Percentiles rank a stretch among this genome's conserved stretches.
phyloP scores from a whole-genome alignment of 1,140 invertebrate genomes.

The Helicoverpa armigera region DNA sequence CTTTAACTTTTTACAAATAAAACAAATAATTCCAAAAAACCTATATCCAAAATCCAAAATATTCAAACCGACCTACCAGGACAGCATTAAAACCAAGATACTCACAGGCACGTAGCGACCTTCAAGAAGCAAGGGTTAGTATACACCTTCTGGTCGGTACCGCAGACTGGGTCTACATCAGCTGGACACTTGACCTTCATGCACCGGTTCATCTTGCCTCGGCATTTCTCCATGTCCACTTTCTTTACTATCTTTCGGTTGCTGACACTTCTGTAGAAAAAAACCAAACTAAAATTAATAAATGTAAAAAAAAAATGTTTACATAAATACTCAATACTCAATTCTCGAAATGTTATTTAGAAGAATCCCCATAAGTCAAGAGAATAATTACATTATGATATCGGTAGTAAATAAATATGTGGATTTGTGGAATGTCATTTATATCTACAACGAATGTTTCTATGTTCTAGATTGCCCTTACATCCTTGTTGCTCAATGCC shows the following conservation, averaged over 20 bases:
- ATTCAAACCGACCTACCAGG: neutral
- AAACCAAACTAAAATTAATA: no score
- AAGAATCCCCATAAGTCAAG: no score
- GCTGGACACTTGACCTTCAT: constrained; percentile 89
- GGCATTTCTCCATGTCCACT: constrained; percentile 93
- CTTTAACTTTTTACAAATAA: no score
- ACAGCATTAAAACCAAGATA: constrained; percentile 51
- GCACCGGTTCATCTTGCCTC: constrained; percentile 90
- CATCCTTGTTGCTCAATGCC: constrained; percentile 7
- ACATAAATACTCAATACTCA: no score
- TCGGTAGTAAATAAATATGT: no score
- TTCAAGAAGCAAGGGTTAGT: constrained; percentile 93
- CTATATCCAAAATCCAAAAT: neutral
- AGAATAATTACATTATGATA: no score
- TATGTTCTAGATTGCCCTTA: neutral
- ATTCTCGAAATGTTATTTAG: no score
- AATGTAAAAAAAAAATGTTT: no score
- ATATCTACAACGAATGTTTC: no score
- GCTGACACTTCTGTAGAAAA: constrained; percentile 66
- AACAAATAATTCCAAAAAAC: neutral
- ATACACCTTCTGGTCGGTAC: constrained; percentile 94
- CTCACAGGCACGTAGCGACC: constrained; percentile 94
- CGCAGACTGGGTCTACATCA: constrained; percentile 92
- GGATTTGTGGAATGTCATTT: neutral
- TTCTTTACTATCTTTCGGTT: constrained; percentile 88